A percentile compares a stretch with the other conserved stretches of the same genome.
Evolutionary conservation across 2,797 vertebrate species (phyloP).

Genomic region (Thripadectes ignobilis): DNA sequence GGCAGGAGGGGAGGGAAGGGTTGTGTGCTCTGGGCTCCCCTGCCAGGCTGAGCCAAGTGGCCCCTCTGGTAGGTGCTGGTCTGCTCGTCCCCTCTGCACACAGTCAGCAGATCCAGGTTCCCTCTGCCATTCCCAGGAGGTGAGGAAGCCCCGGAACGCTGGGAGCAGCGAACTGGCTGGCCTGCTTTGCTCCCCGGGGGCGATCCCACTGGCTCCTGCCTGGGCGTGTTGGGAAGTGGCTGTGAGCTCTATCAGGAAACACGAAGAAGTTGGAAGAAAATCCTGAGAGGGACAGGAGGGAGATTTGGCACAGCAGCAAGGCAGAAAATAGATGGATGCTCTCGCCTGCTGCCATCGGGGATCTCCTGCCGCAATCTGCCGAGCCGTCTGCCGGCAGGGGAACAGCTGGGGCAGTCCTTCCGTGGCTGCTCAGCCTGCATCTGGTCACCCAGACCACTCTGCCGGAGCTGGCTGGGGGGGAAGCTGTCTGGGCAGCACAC

Average conservation of each 20-base stretch:
- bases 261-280: neutral
- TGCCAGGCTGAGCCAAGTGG: neutral
- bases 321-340: neutral
- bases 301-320: constrained; percentile 27
- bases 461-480: neutral
- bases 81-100: neutral
- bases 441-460: neutral
- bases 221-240: neutral
- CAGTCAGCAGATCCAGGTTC: neutral
- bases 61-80: neutral
- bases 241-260: neutral
- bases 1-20: neutral
- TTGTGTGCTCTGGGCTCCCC: neutral
- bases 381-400: constrained; percentile 43
- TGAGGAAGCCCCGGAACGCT: neutral
- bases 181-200: neutral
- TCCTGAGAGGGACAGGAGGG: neutral
- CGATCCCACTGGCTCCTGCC: neutral
- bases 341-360: constrained; percentile 5
- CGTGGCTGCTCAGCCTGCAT: neutral
- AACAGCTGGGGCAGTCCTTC: neutral
- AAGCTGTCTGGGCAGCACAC: neutral
- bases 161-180: neutral
- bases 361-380: constrained; percentile 40
- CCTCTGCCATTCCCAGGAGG: neutral